Conservation (phyloP, 2,888 invertebrate species). For the Dryococelus australis region DNA sequence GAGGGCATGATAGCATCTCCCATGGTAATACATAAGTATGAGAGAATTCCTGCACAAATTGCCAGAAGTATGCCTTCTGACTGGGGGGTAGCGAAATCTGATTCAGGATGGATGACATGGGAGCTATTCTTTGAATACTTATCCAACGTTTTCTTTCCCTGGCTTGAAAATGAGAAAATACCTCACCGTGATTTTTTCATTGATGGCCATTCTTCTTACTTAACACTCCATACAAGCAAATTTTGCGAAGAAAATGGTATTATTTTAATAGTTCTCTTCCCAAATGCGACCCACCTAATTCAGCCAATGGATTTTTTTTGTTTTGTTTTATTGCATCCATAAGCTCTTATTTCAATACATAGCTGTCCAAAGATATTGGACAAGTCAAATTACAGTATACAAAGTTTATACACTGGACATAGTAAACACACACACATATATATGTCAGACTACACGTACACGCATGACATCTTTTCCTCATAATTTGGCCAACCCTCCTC, state of each 20-base stretch:
- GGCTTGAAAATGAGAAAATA: slow-evolving; percentile 45
- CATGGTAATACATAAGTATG: too few relatives aligned
- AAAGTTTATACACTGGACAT: too few relatives aligned
- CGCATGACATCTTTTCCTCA: too few relatives aligned
- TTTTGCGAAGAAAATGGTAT: slow-evolving; percentile 46
- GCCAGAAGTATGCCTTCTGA: slow-evolving; percentile 43
- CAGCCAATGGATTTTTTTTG: not conserved
- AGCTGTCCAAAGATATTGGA: too few relatives aligned
- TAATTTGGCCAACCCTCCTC: too few relatives aligned
- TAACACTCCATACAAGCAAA: slow-evolving; percentile 54
- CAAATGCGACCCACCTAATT: not conserved
- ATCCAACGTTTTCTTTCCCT: slow-evolving; percentile 46
- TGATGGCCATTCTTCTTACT: slow-evolving; percentile 47
- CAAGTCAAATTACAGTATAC: too few relatives aligned
- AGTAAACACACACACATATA: too few relatives aligned
- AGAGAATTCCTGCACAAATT: too few relatives aligned
- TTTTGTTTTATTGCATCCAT: too few relatives aligned
- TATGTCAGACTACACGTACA: too few relatives aligned
- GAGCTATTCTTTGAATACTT: slow-evolving; percentile 46
- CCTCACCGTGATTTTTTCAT: slow-evolving; percentile 50
- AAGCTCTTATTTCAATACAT: too few relatives aligned
- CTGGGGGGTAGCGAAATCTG: slow-evolving; percentile 45
- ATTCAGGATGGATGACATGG: slow-evolving; percentile 47
- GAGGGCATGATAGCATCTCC: too few relatives aligned
- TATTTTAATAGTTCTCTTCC: slow-evolving; percentile 43